These are phyloP conservation scores for Mirza zaza DNA, from an alignment of 2,113 vertebrate species.

Conservation along the genomic window DNA sequence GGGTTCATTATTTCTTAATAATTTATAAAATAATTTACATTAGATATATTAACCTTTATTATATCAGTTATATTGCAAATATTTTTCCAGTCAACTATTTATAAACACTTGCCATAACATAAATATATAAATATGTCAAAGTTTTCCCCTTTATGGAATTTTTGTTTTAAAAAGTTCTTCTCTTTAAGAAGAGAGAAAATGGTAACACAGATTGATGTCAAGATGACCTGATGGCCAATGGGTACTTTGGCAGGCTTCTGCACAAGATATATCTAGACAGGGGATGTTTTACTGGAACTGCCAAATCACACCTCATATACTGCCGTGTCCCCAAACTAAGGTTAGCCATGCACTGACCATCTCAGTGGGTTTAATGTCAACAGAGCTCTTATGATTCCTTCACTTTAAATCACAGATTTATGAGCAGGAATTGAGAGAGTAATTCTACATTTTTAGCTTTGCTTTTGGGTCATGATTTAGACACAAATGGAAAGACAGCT, in stretches of 20 bases:
- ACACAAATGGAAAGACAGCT: background rate
- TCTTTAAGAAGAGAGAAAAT: background rate
- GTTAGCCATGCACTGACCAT: background rate
- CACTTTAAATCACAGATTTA: background rate
- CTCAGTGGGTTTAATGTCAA: background rate
- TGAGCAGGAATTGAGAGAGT: background rate
- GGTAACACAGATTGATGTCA: background rate
- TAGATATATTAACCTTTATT: background rate
- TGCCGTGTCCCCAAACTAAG: background rate
- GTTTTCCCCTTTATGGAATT: background rate
- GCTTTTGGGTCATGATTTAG: background rate
- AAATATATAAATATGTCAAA: background rate
- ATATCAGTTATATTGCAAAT: background rate
- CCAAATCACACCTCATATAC: background rate
- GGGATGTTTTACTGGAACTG: background rate
- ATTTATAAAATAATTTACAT: background rate
- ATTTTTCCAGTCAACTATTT: slow-evolving; percentile 12
- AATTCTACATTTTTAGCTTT: background rate
- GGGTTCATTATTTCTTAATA: background rate
- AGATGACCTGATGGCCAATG: background rate
- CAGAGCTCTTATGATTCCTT: background rate
- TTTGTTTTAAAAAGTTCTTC: background rate
- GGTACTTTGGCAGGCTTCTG: background rate
- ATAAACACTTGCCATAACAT: background rate
- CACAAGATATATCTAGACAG: background rate